Percentiles rank a stretch among this genome's conserved stretches.
Conservation (phyloP, 2,888 invertebrate genomes). For the Tenthredo mesomela region DNA sequence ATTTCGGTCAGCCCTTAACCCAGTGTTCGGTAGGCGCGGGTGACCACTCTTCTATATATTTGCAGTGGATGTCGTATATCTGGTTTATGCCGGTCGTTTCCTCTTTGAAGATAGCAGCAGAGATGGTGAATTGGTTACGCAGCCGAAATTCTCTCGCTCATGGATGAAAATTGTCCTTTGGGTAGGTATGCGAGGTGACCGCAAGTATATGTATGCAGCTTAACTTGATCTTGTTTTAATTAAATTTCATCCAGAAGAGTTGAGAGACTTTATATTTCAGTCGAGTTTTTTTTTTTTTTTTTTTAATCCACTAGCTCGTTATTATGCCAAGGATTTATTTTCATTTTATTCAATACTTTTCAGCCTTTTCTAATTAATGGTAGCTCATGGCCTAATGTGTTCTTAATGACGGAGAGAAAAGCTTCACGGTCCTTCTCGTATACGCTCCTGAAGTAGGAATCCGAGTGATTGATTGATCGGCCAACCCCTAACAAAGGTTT, state of each 20-base stretch:
- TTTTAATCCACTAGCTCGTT: background rate
- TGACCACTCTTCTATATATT: background rate
- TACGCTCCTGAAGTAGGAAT: background rate
- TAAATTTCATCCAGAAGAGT: background rate
- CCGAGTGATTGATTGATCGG: constrained; percentile 35
- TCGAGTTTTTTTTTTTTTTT: background rate
- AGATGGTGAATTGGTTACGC: background rate
- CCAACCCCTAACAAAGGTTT: constrained; percentile 7
- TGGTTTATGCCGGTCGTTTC: constrained; percentile 6
- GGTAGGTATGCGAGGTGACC: background rate
- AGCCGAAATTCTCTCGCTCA: background rate
- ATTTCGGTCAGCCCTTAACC: constrained; percentile 9
- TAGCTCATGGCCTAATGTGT: background rate
- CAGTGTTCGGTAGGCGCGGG: background rate
- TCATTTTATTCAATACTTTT: background rate
- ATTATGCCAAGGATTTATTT: background rate
- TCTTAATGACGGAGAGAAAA: constrained; percentile 14
- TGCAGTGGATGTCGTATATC: constrained; percentile 2
- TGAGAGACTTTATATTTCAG: background rate
- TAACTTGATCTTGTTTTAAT: background rate
- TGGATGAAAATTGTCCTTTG: background rate
- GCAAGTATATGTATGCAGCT: background rate
- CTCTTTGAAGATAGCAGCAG: background rate
- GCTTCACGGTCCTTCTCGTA: constrained; percentile 10
- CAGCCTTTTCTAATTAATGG: background rate